Evolutionary conservation across 1,140 invertebrate genomes (phyloP).

Genomic region (Chrysomallon squamiferum): DNA sequence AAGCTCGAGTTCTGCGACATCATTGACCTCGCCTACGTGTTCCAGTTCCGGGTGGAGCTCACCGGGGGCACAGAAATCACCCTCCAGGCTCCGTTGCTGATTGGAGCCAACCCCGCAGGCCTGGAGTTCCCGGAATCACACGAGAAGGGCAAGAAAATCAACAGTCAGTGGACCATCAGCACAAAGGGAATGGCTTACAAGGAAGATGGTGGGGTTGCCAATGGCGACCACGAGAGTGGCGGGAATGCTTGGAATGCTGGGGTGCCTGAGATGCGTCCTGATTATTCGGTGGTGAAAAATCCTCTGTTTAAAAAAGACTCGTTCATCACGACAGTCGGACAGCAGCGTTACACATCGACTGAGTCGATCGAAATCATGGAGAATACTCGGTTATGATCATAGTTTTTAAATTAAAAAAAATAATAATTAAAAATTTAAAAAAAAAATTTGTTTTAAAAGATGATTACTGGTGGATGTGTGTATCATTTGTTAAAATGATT

Average conservation of each 20-base stretch:
- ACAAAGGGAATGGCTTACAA: conserved; percentile 10
- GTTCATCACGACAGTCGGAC: not conserved
- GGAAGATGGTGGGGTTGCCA: not conserved
- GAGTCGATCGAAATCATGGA: conserved; percentile 34
- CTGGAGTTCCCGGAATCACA: conserved; percentile 27
- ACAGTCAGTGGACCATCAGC: conserved; percentile 42
- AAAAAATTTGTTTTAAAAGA: not conserved
- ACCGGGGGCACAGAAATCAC: conserved; percentile 40
- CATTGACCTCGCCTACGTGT: conserved; percentile 57
- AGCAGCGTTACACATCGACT: conserved; percentile 9
- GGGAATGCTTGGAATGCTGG: conserved; percentile 21
- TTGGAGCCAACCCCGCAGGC: conserved; percentile 44
- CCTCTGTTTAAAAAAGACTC: conserved; percentile 35
- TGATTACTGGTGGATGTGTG: not conserved
- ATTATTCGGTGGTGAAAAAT: conserved; percentile 35
- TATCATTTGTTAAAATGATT: too few relatives aligned
- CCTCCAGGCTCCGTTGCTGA: conserved; percentile 42
- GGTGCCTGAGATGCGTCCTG: conserved; percentile 33
- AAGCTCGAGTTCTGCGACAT: conserved; percentile 58
- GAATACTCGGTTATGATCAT: conserved; percentile 33
- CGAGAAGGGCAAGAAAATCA: conserved; percentile 15
- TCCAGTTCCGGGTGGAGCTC: conserved; percentile 57
- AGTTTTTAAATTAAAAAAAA: not conserved
- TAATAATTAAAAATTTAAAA: too few relatives aligned
- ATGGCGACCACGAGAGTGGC: conserved; percentile 13